phyloP scores from a whole-genome alignment of 2,113 vertebrate species.

The Orthonyx spaldingii region DNA sequence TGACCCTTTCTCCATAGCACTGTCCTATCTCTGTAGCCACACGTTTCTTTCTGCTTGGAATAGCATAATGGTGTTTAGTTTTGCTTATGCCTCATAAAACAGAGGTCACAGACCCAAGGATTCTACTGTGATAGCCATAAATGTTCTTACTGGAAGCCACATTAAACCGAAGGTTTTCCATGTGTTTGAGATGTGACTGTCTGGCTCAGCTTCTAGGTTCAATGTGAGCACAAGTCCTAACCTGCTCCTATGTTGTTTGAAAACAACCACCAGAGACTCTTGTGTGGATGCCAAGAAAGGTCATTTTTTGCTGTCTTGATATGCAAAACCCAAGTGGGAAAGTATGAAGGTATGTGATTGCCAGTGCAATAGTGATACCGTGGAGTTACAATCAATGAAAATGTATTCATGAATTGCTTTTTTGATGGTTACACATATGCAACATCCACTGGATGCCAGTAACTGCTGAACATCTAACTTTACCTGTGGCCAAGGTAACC shows the following conservation, averaged over 20 bases:
- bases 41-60: not conserved
- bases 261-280: not conserved
- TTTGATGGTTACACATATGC: not conserved
- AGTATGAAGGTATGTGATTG: not conserved
- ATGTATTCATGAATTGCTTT: not conserved
- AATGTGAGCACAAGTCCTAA: not conserved
- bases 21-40: not conserved
- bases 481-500: not conserved
- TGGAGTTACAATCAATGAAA: not conserved
- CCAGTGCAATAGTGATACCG: rapidly evolving
- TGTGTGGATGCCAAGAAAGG: not conserved
- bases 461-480: not conserved
- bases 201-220: not conserved
- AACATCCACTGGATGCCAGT: not conserved
- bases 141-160: not conserved
- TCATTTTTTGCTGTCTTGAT: not conserved
- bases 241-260: not conserved
- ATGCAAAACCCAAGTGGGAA: not conserved
- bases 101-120: not conserved
- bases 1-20: not conserved
- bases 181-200: not conserved
- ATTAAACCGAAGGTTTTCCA: not conserved
- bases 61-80: not conserved
- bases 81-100: not conserved
- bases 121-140: not conserved